These are phyloP conservation scores for Dendrolimus punctatus DNA, from an alignment of 1,140 invertebrate species.

Conservation along the genomic window DNA sequence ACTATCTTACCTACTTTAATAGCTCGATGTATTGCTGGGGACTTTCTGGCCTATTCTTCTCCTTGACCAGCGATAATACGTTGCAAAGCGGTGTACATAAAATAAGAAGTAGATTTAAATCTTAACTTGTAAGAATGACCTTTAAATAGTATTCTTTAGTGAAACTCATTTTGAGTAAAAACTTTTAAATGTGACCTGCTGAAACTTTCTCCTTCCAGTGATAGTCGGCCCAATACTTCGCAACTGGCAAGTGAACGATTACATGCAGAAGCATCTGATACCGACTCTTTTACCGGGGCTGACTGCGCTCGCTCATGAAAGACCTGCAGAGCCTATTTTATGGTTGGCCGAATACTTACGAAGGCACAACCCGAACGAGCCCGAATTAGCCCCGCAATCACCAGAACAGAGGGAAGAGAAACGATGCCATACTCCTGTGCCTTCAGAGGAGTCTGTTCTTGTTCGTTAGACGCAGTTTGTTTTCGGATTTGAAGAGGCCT, in stretches of 20 bases:
- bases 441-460: conserved; percentile 27
- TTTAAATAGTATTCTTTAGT: too few relatives aligned
- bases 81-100: too few relatives aligned
- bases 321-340: conserved; percentile 81
- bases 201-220: conserved; percentile 58
- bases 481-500: too few relatives aligned
- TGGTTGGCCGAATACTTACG: conserved; percentile 87
- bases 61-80: too few relatives aligned
- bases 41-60: too few relatives aligned
- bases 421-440: conserved; percentile 38
- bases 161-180: neutral
- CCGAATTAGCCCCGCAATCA: conserved; percentile 38
- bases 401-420: conserved; percentile 27
- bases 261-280: conserved; percentile 78
- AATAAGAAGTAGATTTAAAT: too few relatives aligned
- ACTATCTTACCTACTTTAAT: too few relatives aligned
- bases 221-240: conserved; percentile 74
- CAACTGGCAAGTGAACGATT: conserved; percentile 74
- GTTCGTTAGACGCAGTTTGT: too few relatives aligned
- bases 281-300: conserved; percentile 78
- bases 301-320: conserved; percentile 78
- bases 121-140: too few relatives aligned
- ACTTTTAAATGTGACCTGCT: neutral
- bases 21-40: too few relatives aligned
- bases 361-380: conserved; percentile 84